phyloP scores from a whole-genome alignment of 1,140 invertebrate genomes.

The Daktulosphaira vitifoliae region DNA sequence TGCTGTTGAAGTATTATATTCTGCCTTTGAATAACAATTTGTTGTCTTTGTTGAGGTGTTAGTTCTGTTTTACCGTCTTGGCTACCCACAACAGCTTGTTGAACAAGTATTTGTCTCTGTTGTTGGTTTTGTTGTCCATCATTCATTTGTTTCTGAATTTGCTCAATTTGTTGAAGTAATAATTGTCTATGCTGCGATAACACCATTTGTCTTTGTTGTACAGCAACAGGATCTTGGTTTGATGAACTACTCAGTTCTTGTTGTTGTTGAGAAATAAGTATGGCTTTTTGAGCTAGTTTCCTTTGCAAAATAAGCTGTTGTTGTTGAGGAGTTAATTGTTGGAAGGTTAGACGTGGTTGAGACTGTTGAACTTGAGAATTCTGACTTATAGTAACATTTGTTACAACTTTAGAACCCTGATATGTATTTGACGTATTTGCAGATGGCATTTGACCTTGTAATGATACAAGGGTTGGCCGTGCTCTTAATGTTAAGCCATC shows the following conservation, averaged over 20 bases:
- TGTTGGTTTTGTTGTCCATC: constrained; percentile 19
- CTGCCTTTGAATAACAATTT: constrained; percentile 36
- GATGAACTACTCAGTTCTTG: constrained; percentile 35
- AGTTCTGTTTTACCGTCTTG: constrained; percentile 30
- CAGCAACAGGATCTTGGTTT: constrained; percentile 9
- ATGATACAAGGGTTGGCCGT: constrained; percentile 24
- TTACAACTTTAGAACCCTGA: constrained; percentile 20
- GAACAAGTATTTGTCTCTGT: constrained; percentile 30
- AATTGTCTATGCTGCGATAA: constrained; percentile 36
- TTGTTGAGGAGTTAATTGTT: constrained; percentile 43
- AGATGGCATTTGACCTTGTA: constrained; percentile 34
- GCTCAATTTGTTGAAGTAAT: constrained; percentile 33
- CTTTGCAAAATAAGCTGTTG: constrained; percentile 45
- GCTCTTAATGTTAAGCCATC: constrained; percentile 36
- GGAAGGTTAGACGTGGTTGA: constrained; percentile 32
- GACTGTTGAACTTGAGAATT: constrained; percentile 28
- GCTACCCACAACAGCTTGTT: constrained; percentile 9
- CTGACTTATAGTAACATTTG: constrained; percentile 33
- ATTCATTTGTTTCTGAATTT: constrained; percentile 35
- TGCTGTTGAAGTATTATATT: constrained; percentile 37
- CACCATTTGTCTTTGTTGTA: constrained; percentile 36
- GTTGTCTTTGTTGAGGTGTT: constrained; percentile 30
- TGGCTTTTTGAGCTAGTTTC: constrained; percentile 37
- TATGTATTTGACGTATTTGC: constrained; percentile 20
- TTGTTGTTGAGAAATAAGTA: constrained; percentile 18